Conservation (phyloP, 2,113 vertebrate species). For the Nothobranchius furzeri region DNA sequence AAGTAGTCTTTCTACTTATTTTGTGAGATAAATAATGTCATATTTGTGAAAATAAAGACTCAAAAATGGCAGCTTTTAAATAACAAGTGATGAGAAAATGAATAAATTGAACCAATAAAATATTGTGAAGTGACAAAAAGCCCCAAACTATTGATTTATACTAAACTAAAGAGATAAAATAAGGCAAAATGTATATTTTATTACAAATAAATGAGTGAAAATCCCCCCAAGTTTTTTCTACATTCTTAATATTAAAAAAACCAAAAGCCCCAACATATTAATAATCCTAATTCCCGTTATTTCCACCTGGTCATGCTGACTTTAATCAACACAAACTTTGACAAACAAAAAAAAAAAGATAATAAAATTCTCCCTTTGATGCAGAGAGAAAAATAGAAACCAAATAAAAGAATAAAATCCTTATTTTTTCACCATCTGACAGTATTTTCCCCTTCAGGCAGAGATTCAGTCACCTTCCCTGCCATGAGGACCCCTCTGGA, state of each 20-base stretch:
- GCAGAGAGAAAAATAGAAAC: neutral
- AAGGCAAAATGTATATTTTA: too few species aligned
- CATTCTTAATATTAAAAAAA: neutral
- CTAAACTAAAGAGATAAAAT: too few species aligned
- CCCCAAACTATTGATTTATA: neutral
- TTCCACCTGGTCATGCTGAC: slow-evolving; percentile 1
- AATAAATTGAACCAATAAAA: neutral
- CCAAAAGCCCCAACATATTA: neutral
- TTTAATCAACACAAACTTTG: slow-evolving; percentile 5
- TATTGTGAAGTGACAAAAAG: neutral
- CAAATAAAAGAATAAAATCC: neutral
- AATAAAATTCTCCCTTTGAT: neutral
- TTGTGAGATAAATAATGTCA: too few species aligned
- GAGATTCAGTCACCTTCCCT: slow-evolving; percentile 8
- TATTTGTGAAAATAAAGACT: too few species aligned
- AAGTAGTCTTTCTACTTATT: too few species aligned
- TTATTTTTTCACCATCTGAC: neutral
- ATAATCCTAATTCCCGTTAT: neutral
- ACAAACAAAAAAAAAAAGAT: neutral
- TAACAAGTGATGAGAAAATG: neutral
- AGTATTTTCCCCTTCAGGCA: neutral
- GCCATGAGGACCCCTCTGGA: slow-evolving; percentile 6
- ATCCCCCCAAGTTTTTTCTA: neutral
- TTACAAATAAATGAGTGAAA: neutral
- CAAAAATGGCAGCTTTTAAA: too few species aligned